Conservation (phyloP, 2,888 invertebrate genomes). For the Clunio marinus region DNA sequence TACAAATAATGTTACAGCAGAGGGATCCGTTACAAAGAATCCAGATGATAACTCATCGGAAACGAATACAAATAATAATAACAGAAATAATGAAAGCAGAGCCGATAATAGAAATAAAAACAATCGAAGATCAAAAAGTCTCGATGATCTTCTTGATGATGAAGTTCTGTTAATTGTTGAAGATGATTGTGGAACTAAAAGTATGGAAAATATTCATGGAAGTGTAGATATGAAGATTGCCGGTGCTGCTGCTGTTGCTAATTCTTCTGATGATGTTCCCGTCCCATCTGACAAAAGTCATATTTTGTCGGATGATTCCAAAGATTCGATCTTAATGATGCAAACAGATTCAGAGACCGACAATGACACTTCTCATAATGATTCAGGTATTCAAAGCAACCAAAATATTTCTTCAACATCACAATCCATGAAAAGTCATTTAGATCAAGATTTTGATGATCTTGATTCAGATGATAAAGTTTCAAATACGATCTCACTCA, state of each 20-base stretch:
- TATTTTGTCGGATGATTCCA: constrained; percentile 35
- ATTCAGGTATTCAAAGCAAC: constrained; percentile 8
- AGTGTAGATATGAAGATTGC: constrained; percentile 41
- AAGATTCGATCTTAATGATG: constrained; percentile 35
- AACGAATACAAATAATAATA: constrained; percentile 15
- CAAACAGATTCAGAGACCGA: background rate
- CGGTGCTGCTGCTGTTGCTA: background rate
- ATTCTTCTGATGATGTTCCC: background rate
- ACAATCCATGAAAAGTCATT: too few relatives aligned
- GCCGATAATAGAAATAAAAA: constrained; percentile 41
- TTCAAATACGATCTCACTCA: constrained; percentile 35
- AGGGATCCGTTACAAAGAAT: too few relatives aligned
- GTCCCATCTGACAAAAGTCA: constrained; percentile 40
- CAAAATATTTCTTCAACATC: background rate
- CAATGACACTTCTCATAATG: background rate
- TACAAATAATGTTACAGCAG: constrained; percentile 34
- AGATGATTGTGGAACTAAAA: constrained; percentile 49
- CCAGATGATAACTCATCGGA: too few relatives aligned
- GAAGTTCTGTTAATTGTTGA: constrained; percentile 45
- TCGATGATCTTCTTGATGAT: constrained; percentile 59
- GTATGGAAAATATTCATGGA: constrained; percentile 46
- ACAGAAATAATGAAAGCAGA: too few relatives aligned
- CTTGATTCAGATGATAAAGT: constrained; percentile 37
- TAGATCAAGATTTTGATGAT: background rate
- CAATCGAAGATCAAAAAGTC: constrained; percentile 58